Conservation (phyloP, 1,140 invertebrate genomes). For the Drosophila hydei region DNA sequence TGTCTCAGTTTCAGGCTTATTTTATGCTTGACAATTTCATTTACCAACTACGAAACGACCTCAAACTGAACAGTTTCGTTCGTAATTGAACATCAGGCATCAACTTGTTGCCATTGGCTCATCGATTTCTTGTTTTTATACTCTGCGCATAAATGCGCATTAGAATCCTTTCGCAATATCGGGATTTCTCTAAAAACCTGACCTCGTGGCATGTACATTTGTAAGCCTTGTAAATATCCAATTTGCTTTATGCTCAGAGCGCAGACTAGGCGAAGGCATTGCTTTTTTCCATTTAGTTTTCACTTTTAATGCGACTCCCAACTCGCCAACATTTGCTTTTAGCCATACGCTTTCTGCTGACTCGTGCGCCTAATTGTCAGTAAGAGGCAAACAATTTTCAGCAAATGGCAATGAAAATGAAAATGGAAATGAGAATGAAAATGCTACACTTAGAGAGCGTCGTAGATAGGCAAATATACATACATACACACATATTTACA, state of each 20-base stretch:
- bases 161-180: slow-evolving; percentile 52
- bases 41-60: slow-evolving; percentile 47
- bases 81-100: slow-evolving; percentile 65
- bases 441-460: slow-evolving; percentile 4
- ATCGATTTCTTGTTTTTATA: slow-evolving; percentile 7
- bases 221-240: slow-evolving; percentile 68
- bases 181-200: slow-evolving; percentile 58
- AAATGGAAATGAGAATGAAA: slow-evolving; percentile 36
- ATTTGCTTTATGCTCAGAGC: slow-evolving; percentile 50
- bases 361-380: slow-evolving; percentile 79
- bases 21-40: slow-evolving; percentile 68
- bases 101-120: slow-evolving; percentile 52
- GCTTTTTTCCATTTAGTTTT: slow-evolving; percentile 45
- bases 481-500: slow-evolving; percentile 1
- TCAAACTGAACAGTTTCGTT: slow-evolving; percentile 36
- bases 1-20: slow-evolving; percentile 40
- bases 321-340: slow-evolving; percentile 8
- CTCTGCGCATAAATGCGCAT: too few relatives aligned
- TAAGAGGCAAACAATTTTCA: slow-evolving; percentile 73
- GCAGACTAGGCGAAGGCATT: not conserved
- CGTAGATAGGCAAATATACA: slow-evolving; percentile 11
- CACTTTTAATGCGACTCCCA: slow-evolving; percentile 8
- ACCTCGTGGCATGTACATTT: slow-evolving; percentile 52
- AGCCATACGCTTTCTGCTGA: slow-evolving; percentile 61
- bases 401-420: slow-evolving; percentile 64